Conservation (phyloP, 2,888 invertebrate genomes). For the Drosophila lutescens region DNA sequence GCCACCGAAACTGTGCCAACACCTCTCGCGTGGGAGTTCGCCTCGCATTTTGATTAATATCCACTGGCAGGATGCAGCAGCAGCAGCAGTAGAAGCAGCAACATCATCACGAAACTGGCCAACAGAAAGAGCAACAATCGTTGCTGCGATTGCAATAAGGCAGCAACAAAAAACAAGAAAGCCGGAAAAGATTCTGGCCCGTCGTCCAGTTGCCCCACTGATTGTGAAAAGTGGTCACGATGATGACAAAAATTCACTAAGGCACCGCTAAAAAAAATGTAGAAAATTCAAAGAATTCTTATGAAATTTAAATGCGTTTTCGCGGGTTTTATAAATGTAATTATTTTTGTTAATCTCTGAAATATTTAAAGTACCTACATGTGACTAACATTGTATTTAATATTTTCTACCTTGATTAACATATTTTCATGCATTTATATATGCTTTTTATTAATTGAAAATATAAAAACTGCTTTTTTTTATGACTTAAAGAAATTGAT, state of each 20-base stretch:
- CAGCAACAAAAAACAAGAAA: background rate
- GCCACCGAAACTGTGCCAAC: conserved; percentile 63
- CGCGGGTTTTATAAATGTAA: too few species aligned
- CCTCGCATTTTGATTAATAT: conserved; percentile 75
- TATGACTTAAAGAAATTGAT: too few species aligned
- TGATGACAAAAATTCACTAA: conserved; percentile 72
- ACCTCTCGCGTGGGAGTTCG: conserved; percentile 37
- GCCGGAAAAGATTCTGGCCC: conserved; percentile 33
- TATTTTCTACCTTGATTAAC: too few species aligned
- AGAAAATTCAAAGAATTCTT: too few species aligned
- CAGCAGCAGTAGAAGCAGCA: conserved; percentile 32
- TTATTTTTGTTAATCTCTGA: too few species aligned
- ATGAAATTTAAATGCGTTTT: too few species aligned
- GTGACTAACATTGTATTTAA: too few species aligned
- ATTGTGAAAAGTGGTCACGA: conserved; percentile 79
- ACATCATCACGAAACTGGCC: conserved; percentile 29
- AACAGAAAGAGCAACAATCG: conserved; percentile 42
- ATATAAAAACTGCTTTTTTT: too few species aligned
- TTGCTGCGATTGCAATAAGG: background rate
- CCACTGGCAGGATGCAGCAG: conserved; percentile 49
- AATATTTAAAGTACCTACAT: too few species aligned
- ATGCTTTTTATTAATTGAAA: too few species aligned
- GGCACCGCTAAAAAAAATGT: too few species aligned
- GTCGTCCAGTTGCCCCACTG: conserved; percentile 57
- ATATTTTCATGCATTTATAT: too few species aligned